Evolutionary conservation across 2,113 vertebrate genomes (phyloP).

Genomic region (Callipepla californica): DNA sequence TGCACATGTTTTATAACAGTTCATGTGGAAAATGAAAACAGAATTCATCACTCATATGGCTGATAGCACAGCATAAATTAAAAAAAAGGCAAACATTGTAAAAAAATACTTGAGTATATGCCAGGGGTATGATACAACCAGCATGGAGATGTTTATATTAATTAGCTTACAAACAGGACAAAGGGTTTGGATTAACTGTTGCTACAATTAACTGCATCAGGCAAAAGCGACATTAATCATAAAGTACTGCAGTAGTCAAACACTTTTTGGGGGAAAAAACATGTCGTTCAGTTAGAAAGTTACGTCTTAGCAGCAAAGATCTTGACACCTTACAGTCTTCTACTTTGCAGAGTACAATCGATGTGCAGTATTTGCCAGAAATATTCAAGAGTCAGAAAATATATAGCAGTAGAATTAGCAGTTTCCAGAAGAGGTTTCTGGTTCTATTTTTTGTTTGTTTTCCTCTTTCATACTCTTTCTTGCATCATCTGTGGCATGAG

Average conservation of each 20-base stretch:
- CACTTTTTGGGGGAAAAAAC: accelerated
- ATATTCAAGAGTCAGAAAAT: neutral
- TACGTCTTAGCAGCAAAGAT: neutral
- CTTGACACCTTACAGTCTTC: neutral
- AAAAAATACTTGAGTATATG: neutral
- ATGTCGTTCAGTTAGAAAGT: neutral
- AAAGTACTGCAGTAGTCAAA: neutral
- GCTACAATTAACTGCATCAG: neutral
- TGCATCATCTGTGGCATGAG: neutral
- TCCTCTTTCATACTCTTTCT: neutral
- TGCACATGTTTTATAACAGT: neutral
- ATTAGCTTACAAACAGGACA: neutral
- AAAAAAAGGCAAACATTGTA: neutral
- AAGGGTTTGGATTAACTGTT: neutral
- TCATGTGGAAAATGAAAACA: neutral
- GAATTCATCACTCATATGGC: neutral
- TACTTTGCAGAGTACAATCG: neutral
- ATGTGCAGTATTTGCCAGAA: neutral
- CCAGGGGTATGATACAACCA: neutral
- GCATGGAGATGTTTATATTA: neutral
- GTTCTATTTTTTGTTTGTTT: neutral
- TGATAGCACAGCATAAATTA: neutral
- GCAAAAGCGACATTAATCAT: neutral
- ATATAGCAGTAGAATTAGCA: neutral
- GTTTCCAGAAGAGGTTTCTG: neutral